phyloP scores from a whole-genome alignment of 2,797 vertebrate species.

The Eospalax fontanierii region DNA sequence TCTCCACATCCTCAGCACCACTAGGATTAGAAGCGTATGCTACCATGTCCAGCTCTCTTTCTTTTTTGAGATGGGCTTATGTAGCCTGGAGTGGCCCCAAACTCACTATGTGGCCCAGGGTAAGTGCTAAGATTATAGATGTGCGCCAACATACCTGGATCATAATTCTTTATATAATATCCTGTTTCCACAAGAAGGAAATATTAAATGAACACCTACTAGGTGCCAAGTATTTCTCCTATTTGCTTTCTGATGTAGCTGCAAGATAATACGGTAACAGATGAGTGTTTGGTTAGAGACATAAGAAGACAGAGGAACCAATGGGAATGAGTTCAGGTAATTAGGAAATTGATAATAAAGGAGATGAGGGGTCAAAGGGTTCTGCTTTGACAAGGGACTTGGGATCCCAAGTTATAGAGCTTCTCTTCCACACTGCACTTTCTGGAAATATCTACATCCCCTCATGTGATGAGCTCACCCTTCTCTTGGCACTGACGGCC shows the following conservation, averaged over 20 bases:
- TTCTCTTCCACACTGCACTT: constrained; percentile 56
- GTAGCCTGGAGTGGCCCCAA: background rate
- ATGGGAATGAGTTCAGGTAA: background rate
- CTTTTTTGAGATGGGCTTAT: background rate
- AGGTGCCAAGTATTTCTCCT: background rate
- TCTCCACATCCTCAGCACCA: background rate
- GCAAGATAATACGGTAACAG: background rate
- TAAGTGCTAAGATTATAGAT: background rate
- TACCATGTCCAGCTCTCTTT: background rate
- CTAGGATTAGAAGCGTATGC: background rate
- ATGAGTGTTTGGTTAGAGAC: constrained; percentile 23
- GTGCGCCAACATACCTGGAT: background rate
- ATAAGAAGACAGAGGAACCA: background rate
- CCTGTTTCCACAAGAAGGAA: background rate
- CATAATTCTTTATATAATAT: background rate
- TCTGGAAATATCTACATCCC: constrained; percentile 81
- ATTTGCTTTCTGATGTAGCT: background rate
- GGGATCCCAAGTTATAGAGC: background rate
- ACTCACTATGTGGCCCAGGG: background rate
- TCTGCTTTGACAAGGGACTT: constrained; percentile 59
- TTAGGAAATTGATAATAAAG: background rate
- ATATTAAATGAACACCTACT: background rate
- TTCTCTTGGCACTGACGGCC: constrained; percentile 76
- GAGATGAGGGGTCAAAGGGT: background rate
- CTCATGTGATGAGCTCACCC: constrained; percentile 87